Percentiles rank a stretch among this genome's conserved stretches.
Conservation (phyloP, 2,888 invertebrate species). For the Artemia sp. region DNA sequence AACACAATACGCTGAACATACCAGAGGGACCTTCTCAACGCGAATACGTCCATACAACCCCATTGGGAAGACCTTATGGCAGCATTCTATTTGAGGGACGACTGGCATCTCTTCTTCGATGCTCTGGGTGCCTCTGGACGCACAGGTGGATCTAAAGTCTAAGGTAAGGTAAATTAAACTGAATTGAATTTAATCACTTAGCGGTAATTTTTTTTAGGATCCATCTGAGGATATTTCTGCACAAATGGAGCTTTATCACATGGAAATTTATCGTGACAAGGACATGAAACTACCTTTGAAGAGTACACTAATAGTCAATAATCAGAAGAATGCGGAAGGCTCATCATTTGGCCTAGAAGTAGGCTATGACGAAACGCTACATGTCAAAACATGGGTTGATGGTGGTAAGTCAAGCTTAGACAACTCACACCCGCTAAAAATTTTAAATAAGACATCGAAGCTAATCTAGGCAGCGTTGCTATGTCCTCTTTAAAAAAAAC, state of each 20-base stretch:
- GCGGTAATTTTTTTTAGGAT: conserved; percentile 16
- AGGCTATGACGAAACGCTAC: conserved; percentile 27
- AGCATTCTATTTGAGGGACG: too few species aligned
- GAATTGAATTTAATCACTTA: background rate
- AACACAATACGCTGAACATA: too few species aligned
- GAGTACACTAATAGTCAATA: conserved; percentile 16
- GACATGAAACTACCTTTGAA: conserved; percentile 24
- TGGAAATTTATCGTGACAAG: conserved; percentile 26
- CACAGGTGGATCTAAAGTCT: too few species aligned
- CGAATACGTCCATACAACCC: background rate
- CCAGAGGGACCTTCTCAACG: too few species aligned
- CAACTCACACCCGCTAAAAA: background rate
- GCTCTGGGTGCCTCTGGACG: too few species aligned
- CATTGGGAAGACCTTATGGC: too few species aligned
- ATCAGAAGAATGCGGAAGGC: background rate
- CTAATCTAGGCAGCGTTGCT: too few species aligned
- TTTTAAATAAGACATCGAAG: too few species aligned
- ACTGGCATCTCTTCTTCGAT: too few species aligned
- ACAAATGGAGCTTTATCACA: conserved; percentile 24
- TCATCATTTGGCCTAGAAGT: conserved; percentile 25
- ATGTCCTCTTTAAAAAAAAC: too few species aligned
- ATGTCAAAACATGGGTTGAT: conserved; percentile 28
- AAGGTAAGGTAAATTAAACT: background rate
- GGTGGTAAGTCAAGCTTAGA: conserved; percentile 25
- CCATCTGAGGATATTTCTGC: conserved; percentile 19